Base-by-base conservation (phyloP, 2,113 vertebrate genomes). In the Vidua macroura region DNA sequence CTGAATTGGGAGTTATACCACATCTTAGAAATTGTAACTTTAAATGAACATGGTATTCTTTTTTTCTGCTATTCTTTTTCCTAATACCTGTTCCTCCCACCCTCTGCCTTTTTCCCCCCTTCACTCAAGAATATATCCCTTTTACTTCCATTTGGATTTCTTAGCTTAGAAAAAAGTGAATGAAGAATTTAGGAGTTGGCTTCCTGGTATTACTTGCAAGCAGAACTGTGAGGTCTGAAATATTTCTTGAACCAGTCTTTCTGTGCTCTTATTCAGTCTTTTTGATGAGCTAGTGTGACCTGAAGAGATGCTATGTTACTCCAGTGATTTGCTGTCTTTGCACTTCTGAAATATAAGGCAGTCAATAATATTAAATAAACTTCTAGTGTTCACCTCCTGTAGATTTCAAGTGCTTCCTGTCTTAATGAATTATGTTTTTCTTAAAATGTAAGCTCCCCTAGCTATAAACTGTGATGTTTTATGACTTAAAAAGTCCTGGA, bases 51-150 rank as follows among this genome's bases (percentile, higher is more conserved):
- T 62, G 7, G 2, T 7, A 13, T 30, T 66, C 2, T 49, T 63
- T 90, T 86, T 66, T 69, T 6, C 9, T 64, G 15, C 11, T 79
- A 9, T 69, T 83, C 4, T 73, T 70, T 74, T 55, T 86, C 19
- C 21, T 52, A 21, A 17, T 49, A 31, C 1, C 2, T 55, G 0
- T 15, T 43, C 3, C 25, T 55, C 11, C 14, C 14, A 8, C 4
- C 9, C 5, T 4, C 1, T 2, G 0, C 2, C 21, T 25, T 8
- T 13, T 31, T 4, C 1, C 9, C 2, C 49, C 8, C 18, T 35
- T 48, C 37, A 9, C 22, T 64, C 30, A 53, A 48, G 25, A 63
- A 64, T 49, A 69, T 44, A 41, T 10, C 7, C 3, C 4, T 17
- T 83, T 76, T 12, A n/a, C 7, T 8, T 77, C 5, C 5, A 39